These are phyloP conservation scores for Perca fluviatilis DNA, from an alignment of 2,113 vertebrate genomes.

Conservation along the genomic window DNA sequence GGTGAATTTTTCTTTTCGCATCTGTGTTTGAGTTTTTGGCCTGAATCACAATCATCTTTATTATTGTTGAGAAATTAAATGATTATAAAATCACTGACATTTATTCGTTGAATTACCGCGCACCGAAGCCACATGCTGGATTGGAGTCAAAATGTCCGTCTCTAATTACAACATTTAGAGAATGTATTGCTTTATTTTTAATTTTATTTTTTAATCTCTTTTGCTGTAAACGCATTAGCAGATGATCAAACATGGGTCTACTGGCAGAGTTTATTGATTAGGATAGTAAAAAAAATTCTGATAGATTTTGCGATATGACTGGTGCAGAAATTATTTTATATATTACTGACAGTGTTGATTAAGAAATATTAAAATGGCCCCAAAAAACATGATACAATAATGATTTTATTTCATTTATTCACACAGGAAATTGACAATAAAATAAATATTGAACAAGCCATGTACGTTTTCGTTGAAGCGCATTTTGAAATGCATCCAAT, in stretches of 20 bases:
- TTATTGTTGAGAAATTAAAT: not conserved
- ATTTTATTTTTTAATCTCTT: not conserved
- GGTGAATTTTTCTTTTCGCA: not conserved
- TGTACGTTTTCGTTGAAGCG: constrained; percentile 1
- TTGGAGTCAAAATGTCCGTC: not conserved
- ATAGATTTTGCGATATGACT: not conserved
- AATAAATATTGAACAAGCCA: not conserved
- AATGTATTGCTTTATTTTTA: not conserved
- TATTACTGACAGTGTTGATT: not conserved
- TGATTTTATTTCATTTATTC: not conserved
- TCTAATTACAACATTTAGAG: not conserved
- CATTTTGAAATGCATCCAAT: constrained; percentile 17
- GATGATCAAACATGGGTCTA: not conserved
- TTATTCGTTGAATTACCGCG: constrained; percentile 50
- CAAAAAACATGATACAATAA: not conserved
- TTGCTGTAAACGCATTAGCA: not conserved
- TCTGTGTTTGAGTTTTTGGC: not conserved
- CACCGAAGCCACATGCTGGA: not conserved
- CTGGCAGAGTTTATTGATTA: not conserved
- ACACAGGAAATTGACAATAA: not conserved
- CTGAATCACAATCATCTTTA: constrained; percentile 1
- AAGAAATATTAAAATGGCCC: not conserved
- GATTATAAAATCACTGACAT: not conserved
- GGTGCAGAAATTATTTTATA: not conserved
- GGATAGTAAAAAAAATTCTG: not conserved